Evolutionary conservation across 2,113 vertebrate genomes (phyloP), one percentile per base, ranked within the genome.

Genomic region (Arothron firmamentum): DNA sequence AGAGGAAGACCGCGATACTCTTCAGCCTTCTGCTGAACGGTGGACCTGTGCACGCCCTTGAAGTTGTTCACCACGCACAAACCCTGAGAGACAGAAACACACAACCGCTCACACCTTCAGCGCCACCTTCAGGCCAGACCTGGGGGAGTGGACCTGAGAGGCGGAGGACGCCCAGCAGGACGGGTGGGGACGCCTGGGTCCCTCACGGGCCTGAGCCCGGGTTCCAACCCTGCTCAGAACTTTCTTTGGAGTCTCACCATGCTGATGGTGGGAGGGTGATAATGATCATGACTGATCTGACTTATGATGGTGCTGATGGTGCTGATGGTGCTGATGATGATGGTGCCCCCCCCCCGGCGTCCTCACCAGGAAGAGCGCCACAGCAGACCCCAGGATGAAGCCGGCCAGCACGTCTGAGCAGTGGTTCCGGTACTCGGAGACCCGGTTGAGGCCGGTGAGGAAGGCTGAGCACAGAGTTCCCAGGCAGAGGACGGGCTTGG

Each of bases 21-120:
- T 80, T 98, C 96, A 1, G 90, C 88, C 85, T 98, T 99, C 87
- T 91, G 91, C 88, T 96, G 96, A 52, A 89, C 89, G 48, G 90
- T 87, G 57, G 88, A 69, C 59, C 90, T 90, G 59, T 94, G 93
- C 34, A 86, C 91, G 52, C 95, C 95, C 90, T 94, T 96, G 70
- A 99, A 99, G 85, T 99, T 99, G 90, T 96, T 96, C 69, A 98
- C 95, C 78, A 99, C 97, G 80, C 95, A 97, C 81, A 96, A 88
- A 63, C 95, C 96, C 96, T 99, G 83, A 14, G 42, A 65, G 6
- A 34, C 5, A 34, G 31, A 6, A 5, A 25, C 25, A 5, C 25
- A 5, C 25, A 25, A 25, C 25, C 25, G 25, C 25, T 25, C 25
- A 25, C 25, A 25, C 25, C 25, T n/a, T n/a, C n/a, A n/a, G n/a